phyloP scores from a whole-genome alignment of 2,797 vertebrate species.

The Lycodopsis pacificus region DNA sequence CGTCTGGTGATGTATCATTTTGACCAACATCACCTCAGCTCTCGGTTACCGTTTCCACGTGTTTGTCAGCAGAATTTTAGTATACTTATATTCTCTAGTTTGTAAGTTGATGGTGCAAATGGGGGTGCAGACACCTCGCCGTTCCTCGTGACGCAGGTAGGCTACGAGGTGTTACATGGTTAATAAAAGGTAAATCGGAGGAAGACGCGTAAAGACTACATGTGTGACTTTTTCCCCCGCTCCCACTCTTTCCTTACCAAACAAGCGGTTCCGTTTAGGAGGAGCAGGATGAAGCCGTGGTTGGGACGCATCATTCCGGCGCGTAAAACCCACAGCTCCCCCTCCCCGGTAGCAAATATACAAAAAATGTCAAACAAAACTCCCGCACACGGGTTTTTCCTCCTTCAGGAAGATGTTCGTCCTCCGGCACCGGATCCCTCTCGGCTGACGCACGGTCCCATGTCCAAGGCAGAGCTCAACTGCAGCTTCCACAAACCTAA shows the following conservation, averaged over 20 bases:
- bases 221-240: constrained; percentile 43
- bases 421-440: constrained; percentile 76
- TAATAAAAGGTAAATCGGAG: background rate
- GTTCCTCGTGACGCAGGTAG: constrained; percentile 15
- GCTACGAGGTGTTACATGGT: background rate
- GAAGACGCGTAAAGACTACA: constrained; percentile 11
- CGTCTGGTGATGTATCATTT: background rate
- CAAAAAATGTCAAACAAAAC: constrained; percentile 27
- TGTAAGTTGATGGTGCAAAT: constrained; percentile 40
- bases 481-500: constrained; percentile 61
- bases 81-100: constrained; percentile 12
- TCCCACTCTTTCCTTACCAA: constrained; percentile 81
- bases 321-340: constrained; percentile 72
- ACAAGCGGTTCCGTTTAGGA: constrained; percentile 87
- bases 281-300: constrained; percentile 86
- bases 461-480: constrained; percentile 74
- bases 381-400: constrained; percentile 64
- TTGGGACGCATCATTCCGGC: constrained; percentile 85
- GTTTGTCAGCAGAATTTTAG: background rate
- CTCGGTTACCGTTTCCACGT: background rate
- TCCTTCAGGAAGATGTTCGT: constrained; percentile 79
- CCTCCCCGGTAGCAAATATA: constrained; percentile 44
- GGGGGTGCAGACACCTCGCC: background rate
- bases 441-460: constrained; percentile 80
- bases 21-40: background rate